Base-by-base conservation (phyloP, 1,140 invertebrate species). In the Aphelenchoides besseyi region DNA sequence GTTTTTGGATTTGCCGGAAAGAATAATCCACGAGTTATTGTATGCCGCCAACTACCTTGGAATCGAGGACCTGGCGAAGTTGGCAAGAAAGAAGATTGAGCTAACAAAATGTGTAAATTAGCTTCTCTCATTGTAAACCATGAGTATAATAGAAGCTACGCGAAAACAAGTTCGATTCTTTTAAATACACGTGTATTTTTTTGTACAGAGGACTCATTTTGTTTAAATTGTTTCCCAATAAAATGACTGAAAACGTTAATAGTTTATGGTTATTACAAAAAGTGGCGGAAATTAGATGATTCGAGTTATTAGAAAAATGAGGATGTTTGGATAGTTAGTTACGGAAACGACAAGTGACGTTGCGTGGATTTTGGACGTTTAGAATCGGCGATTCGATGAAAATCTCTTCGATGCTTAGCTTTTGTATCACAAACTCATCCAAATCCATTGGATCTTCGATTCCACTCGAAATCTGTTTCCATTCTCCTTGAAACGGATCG, bases 401-500 rank as follows among this genome's bases (percentile, higher is more conserved):
- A 59, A 59, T 59, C 18, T 59, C 5, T 8, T 59, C 55, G 55
- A 18, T 33, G 55, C 5, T 59, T 23, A 59, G 18, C 18, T 59
- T 59, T 8, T 18, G 5, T 23, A 59, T 8, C 5, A 59, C 55
- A 59, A 5, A 8, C 18, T 59, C 55, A 23, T 59, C 18, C 55
- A 59, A 59, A 18, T 59, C 55, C 5, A 18, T 8, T 59, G 55
- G 5, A 23, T 59, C 55, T 23, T 59, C 55, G 18, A 59, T 18
- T 5, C 55, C 55, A 23, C 55, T 59, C 26, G 55, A 59, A 59
- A 59, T 59, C 18, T 59, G 55, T 23, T 23, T 28, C 55, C 55
- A 59, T 35, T 66, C 32, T 1, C 36, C 32, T 53, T 66, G 63
- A 33, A 66, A 66, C n/a, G 63, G 63, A 66, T 66, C 63, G 30